phyloP scores from a whole-genome alignment of 2,113 vertebrate species.

The Stegostoma tigrinum region DNA sequence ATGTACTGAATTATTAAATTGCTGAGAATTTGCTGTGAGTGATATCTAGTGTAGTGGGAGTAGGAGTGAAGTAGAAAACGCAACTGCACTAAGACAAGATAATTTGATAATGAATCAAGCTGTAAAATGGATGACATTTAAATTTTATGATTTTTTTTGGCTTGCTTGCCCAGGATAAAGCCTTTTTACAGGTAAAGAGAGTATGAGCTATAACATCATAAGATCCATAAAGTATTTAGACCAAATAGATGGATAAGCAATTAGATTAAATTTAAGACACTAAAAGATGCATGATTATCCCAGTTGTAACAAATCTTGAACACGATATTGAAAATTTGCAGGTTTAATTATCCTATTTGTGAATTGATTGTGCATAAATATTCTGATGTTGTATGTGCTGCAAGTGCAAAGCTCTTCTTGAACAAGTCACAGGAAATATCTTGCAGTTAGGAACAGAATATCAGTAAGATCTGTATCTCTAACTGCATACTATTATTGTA shows the following conservation, averaged over 20 bases:
- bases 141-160: not conserved
- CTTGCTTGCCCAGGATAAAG: not conserved
- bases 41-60: not conserved
- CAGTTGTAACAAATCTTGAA: not conserved
- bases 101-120: not conserved
- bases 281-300: not conserved
- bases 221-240: not conserved
- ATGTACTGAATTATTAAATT: not conserved
- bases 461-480: not conserved
- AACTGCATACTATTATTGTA: not conserved
- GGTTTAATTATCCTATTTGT: not conserved
- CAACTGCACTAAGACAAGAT: not conserved
- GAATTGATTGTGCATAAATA: not conserved
- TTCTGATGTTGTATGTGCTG: not conserved
- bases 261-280: not conserved
- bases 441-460: not conserved
- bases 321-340: not conserved
- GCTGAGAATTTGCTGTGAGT: not conserved
- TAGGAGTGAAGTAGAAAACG: not conserved
- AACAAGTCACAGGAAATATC: conserved; percentile 21
- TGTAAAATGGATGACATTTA: not conserved
- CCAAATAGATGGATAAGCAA: not conserved
- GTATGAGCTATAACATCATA: not conserved
- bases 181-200: not conserved
- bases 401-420: conserved; percentile 16